Conservation (phyloP, 2,113 vertebrate genomes). For the Trinectes maculatus region DNA sequence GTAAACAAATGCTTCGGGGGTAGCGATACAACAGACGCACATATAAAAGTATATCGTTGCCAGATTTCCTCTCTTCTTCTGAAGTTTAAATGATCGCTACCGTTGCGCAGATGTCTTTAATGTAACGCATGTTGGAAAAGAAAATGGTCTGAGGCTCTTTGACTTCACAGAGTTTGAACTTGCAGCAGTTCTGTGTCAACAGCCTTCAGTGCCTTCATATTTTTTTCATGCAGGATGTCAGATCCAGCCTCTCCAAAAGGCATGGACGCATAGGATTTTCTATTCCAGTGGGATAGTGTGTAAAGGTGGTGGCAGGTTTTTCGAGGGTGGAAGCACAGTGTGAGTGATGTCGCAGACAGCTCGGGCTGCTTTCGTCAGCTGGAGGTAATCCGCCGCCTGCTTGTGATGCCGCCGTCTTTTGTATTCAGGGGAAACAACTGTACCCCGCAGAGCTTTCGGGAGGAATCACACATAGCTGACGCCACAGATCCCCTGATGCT, state of each 20-base stretch:
- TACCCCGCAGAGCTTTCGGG: conserved; percentile 70
- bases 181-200: conserved; percentile 75
- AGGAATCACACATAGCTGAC: conserved; percentile 71
- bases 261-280: conserved; percentile 62
- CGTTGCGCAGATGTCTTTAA: conserved; percentile 80
- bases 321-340: conserved; percentile 52
- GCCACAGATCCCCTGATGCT: conserved; percentile 61
- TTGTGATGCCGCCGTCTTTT: conserved; percentile 79
- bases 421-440: conserved; percentile 78
- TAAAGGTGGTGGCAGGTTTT: conserved; percentile 52
- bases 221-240: conserved; percentile 71
- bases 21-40: conserved; percentile 5
- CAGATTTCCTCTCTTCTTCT: background rate
- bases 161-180: conserved; percentile 58
- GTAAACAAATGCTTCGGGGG: conserved; percentile 4
- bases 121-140: conserved; percentile 71
- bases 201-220: conserved; percentile 62
- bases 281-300: conserved; percentile 77
- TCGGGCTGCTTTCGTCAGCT: conserved; percentile 78
- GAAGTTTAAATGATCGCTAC: conserved; percentile 66
- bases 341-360: conserved; percentile 82
- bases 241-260: conserved; percentile 73
- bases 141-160: conserved; percentile 74
- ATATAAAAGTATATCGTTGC: background rate
- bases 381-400: conserved; percentile 72